phyloP scores from a whole-genome alignment of 2,113 vertebrate species.

The Ammodytes marinus region DNA sequence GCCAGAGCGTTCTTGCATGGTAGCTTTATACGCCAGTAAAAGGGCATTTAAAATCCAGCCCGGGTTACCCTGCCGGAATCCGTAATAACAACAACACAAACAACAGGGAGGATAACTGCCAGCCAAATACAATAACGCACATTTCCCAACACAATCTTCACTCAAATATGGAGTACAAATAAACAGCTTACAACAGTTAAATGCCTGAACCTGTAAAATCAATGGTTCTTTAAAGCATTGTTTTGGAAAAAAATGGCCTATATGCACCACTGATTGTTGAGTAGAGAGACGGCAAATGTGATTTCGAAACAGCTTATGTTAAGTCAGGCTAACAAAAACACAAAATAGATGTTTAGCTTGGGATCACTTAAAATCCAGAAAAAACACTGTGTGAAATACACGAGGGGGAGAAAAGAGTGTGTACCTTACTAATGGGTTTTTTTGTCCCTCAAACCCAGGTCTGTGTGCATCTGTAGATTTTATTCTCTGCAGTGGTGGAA shows the following conservation, averaged over 20 bases:
- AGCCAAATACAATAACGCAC: slow-evolving; percentile 25
- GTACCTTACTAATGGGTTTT: slow-evolving; percentile 56
- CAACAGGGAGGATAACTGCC: slow-evolving; percentile 10
- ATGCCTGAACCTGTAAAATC: slow-evolving; percentile 20
- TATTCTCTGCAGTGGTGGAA: slow-evolving; percentile 16
- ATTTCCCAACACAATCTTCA: slow-evolving; percentile 4
- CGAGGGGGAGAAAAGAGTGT: slow-evolving; percentile 34
- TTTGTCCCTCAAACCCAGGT: slow-evolving; percentile 30
- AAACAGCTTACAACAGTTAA: slow-evolving; percentile 24
- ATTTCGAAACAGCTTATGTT: slow-evolving; percentile 35
- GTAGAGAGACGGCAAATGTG: slow-evolving; percentile 21
- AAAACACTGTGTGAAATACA: slow-evolving; percentile 47
- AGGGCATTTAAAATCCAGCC: slow-evolving; percentile 23
- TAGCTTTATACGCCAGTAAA: slow-evolving; percentile 47
- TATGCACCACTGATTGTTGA: slow-evolving; percentile 27
- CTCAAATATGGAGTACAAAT: slow-evolving; percentile 21
- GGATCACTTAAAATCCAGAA: slow-evolving; percentile 54
- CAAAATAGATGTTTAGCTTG: slow-evolving; percentile 62
- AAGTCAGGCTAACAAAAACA: slow-evolving; percentile 52
- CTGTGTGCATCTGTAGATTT: slow-evolving; percentile 57
- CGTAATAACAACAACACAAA: slow-evolving; percentile 45
- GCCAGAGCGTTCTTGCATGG: slow-evolving; percentile 23
- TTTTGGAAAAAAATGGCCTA: slow-evolving; percentile 17
- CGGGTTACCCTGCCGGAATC: slow-evolving; percentile 26
- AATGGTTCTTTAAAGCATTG: slow-evolving; percentile 6